Evolutionary conservation across 2,888 invertebrate genomes (phyloP).

Genomic region (Steromphala cineraria): DNA sequence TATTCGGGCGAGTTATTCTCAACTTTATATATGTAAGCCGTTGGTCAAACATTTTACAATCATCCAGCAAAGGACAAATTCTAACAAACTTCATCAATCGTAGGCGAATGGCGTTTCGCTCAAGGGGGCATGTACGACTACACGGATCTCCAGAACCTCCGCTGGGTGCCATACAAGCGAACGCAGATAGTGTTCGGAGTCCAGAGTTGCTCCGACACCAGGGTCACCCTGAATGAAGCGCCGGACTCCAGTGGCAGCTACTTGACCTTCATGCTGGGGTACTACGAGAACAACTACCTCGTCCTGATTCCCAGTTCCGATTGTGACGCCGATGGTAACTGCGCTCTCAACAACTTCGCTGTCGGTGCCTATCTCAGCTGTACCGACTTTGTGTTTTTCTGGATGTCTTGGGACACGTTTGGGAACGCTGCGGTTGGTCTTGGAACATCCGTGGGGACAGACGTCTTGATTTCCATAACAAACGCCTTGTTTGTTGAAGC

Average conservation of each 20-base stretch:
- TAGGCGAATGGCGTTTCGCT: no score
- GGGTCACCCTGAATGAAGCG: background rate
- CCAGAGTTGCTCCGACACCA: background rate
- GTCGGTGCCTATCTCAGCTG: background rate
- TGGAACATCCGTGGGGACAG: background rate
- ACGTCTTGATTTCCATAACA: background rate
- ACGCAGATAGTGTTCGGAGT: background rate
- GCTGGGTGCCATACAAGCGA: background rate
- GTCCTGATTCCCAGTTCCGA: background rate
- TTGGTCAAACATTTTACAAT: no score
- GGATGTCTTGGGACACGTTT: background rate
- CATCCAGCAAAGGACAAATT: no score
- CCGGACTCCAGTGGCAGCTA: background rate
- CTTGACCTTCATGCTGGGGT: background rate
- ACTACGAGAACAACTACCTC: background rate
- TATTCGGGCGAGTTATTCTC: no score
- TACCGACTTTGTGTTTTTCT: background rate
- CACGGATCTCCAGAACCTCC: background rate
- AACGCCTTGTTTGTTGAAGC: background rate
- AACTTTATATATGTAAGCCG: no score
- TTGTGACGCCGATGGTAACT: background rate
- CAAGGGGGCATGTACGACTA: background rate
- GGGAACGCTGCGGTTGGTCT: background rate
- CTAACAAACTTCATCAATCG: no score
- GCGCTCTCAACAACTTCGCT: background rate